These are phyloP conservation scores for Ridgeia piscesae DNA, from an alignment of 1,140 invertebrate genomes.

Conservation along the genomic window DNA sequence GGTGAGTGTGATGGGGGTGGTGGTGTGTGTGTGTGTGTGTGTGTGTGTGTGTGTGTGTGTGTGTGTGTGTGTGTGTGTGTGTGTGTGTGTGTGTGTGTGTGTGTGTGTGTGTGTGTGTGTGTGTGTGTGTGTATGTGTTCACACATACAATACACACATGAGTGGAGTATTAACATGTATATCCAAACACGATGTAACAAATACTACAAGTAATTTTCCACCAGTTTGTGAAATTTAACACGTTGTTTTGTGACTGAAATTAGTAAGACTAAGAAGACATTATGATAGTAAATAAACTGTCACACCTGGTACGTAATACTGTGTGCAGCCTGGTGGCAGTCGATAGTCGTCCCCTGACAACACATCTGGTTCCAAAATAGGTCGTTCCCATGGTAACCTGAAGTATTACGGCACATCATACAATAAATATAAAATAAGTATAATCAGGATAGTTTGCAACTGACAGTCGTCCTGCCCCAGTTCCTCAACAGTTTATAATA, in stretches of 20 bases:
- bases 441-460: too few relatives aligned
- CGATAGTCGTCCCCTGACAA: constrained; percentile 19
- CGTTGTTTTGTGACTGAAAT: background rate
- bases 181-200: background rate
- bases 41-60: background rate
- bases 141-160: background rate
- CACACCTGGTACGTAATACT: constrained; percentile 22
- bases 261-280: background rate
- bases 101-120: too few relatives aligned
- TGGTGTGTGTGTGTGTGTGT: background rate
- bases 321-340: constrained; percentile 27
- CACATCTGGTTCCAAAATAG: constrained; percentile 1
- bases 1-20: too few relatives aligned
- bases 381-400: constrained; percentile 35
- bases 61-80: background rate
- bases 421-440: too few relatives aligned
- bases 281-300: background rate
- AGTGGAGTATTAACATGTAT: background rate
- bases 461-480: too few relatives aligned
- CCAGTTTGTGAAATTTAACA: background rate
- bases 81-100: too few relatives aligned
- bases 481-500: too few relatives aligned
- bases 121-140: background rate
- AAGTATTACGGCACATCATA: constrained; percentile 32
- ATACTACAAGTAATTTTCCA: background rate